phyloP scores from a whole-genome alignment of 1,140 invertebrate species.

The Diprion similis region DNA sequence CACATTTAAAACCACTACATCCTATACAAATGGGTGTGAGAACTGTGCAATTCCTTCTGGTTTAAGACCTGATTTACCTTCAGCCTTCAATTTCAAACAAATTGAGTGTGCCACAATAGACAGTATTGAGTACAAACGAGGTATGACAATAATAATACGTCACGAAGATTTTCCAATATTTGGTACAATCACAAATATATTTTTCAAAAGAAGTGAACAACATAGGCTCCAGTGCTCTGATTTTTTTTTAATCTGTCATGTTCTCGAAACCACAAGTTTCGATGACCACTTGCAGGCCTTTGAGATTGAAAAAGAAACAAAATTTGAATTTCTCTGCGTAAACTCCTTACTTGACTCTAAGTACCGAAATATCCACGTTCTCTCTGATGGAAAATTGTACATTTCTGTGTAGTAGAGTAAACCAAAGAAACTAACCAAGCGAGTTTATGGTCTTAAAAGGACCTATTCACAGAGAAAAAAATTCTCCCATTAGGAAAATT shows the following conservation, averaged over 20 bases:
- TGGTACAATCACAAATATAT: not conserved
- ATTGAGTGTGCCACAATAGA: not conserved
- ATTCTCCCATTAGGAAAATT: no score
- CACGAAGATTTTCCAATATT: constrained; percentile 1
- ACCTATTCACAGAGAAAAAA: no score
- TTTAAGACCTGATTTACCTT: not conserved
- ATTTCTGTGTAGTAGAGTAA: no score
- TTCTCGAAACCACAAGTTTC: not conserved
- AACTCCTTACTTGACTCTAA: not conserved
- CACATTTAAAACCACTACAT: constrained; percentile 16
- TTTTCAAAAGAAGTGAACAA: not conserved
- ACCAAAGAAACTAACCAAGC: no score
- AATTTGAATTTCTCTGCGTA: not conserved
- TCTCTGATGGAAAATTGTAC: not conserved
- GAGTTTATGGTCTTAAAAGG: no score
- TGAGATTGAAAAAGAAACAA: not conserved
- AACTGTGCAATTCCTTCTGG: not conserved
- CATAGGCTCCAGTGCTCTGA: not conserved
- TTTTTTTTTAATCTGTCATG: not conserved
- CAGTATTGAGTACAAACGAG: not conserved
- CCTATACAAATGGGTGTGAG: not conserved
- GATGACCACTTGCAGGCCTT: not conserved
- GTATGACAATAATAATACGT: not conserved
- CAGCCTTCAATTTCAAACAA: not conserved
- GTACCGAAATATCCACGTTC: not conserved